These are phyloP conservation scores for Geodia barretti DNA, from an alignment of 37 sponge, comb jelly and placozoan species.

Conservation along the genomic window DNA sequence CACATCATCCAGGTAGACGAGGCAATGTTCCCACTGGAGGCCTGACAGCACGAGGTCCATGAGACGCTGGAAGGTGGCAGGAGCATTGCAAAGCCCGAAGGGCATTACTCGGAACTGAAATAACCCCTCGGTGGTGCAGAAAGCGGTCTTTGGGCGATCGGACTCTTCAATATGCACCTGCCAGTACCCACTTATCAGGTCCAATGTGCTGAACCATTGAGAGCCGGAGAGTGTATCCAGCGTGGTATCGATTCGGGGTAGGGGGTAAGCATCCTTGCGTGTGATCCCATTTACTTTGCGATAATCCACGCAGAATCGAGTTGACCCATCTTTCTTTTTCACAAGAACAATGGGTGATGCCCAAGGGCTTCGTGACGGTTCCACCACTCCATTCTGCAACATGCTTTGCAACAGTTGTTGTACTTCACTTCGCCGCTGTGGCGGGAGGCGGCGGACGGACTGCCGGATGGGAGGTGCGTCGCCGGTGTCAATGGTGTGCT, in stretches of 20 bases:
- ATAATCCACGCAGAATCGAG: conserved; percentile 51
- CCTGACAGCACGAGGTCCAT: conserved; percentile 31
- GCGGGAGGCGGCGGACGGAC: conserved; percentile 21
- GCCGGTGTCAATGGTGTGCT: conserved; percentile 11
- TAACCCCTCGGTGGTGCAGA: conserved; percentile 9
- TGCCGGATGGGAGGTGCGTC: conserved; percentile 25
- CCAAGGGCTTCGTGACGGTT: conserved; percentile 37
- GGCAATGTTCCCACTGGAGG: conserved; percentile 16
- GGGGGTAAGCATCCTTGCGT: conserved; percentile 43
- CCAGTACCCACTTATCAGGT: conserved; percentile 64
- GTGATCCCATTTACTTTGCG: conserved; percentile 55
- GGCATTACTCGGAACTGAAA: conserved; percentile 36
- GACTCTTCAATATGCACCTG: conserved; percentile 38
- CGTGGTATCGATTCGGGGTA: conserved; percentile 59
- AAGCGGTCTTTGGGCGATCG: conserved; percentile 35
- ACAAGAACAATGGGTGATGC: conserved; percentile 31
- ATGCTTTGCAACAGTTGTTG: conserved; percentile 5
- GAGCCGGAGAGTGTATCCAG: conserved; percentile 37
- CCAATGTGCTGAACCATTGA: conserved; percentile 47
- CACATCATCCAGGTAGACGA: conserved; percentile 44
- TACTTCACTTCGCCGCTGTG: neutral
- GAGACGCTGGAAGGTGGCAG: conserved; percentile 44
- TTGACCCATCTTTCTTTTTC: conserved; percentile 34
- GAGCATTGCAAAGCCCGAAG: conserved; percentile 47
- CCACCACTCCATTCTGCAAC: conserved; percentile 12